Base-by-base conservation (phyloP, 2,888 invertebrate genomes). In the Dorcus hopei region DNA sequence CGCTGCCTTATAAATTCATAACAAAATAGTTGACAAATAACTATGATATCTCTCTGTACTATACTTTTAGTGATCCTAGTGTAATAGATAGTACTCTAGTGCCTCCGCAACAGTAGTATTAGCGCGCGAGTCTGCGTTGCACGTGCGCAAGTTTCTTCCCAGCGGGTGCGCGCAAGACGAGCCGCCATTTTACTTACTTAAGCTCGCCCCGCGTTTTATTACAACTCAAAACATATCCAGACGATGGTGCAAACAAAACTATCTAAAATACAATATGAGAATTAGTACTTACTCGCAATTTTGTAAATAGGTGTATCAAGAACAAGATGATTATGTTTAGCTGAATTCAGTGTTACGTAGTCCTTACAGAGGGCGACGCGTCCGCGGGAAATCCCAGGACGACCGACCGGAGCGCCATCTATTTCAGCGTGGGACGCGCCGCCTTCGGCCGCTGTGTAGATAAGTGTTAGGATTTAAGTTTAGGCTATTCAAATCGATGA, bases 191-290 rank as follows among this genome's bases (percentile, higher is more conserved):
- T 71, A 67, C 26, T 67, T 69, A 69, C 54, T 59, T 56, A 71
- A 68, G 72, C 73, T 74, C 70, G 68, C 72, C 74, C 73, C 65
- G 66, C 67, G 62, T 65, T 67, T 54, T 33, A 23, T 51, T 68
- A 72, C 66, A 71, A 76, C 75, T 75, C 71, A 74, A 71, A 75
- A 77, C 77, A 77, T 77, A 77, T 77, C 77, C 76, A 73, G 69
- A 72, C 64, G 68, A 77, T 75, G 77, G 77, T 77, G 77, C 77
- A 76, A 75, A 74, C 61, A 68, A 67, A 67, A 70, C 68, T 64
- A 65, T 62, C 68, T 69, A 69, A 68, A 66, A 70, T 67, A 68
- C 67, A 63, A 64, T 67, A 70, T 58, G 61, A 70, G 66, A 70
- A 71, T 68, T 67, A 69, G 69, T 70, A 68, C 66, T 70, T 70